These are phyloP conservation scores for Thecocarcelia acutangulata DNA, from an alignment of 2,888 invertebrate genomes.

Conservation along the genomic window DNA sequence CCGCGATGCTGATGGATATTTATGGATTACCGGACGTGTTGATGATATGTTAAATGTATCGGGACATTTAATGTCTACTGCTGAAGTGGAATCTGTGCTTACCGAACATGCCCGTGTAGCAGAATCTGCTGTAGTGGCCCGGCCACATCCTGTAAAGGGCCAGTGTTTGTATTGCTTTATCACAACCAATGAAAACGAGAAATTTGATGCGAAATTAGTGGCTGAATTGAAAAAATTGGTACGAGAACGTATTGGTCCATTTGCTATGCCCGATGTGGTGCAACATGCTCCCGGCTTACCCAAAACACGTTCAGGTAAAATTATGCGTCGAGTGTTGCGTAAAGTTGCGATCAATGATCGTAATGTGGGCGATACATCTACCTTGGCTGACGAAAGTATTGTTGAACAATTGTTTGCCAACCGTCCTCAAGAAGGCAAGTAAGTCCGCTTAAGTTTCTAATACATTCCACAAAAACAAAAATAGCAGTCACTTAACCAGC, in stretches of 20 bases:
- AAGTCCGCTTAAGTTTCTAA: constrained; percentile 66
- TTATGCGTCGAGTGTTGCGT: constrained; percentile 96
- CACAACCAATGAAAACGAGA: constrained; percentile 90
- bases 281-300: constrained; percentile 97
- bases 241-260: constrained; percentile 95
- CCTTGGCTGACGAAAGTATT: constrained; percentile 95
- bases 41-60: constrained; percentile 99
- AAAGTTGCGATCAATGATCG: constrained; percentile 95
- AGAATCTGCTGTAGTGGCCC: constrained; percentile 98
- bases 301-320: constrained; percentile 98
- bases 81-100: constrained; percentile 93
- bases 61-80: constrained; percentile 98
- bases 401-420: constrained; percentile 90
- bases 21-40: constrained; percentile 98
- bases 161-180: constrained; percentile 98
- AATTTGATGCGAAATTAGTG: constrained; percentile 87
- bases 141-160: constrained; percentile 96
- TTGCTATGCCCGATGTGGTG: constrained; percentile 96
- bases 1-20: constrained; percentile 95
- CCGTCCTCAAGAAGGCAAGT: constrained; percentile 83
- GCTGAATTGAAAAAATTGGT: constrained; percentile 89
- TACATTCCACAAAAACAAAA: constrained; percentile 34
- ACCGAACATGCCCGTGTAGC: constrained; percentile 90
- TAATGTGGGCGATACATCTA: constrained; percentile 96
- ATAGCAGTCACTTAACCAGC: constrained; percentile 21